Percentiles rank a stretch among this genome's conserved stretches.
Evolutionary conservation across 2,113 vertebrate species (phyloP).

Genomic region (Egretta garzetta): DNA sequence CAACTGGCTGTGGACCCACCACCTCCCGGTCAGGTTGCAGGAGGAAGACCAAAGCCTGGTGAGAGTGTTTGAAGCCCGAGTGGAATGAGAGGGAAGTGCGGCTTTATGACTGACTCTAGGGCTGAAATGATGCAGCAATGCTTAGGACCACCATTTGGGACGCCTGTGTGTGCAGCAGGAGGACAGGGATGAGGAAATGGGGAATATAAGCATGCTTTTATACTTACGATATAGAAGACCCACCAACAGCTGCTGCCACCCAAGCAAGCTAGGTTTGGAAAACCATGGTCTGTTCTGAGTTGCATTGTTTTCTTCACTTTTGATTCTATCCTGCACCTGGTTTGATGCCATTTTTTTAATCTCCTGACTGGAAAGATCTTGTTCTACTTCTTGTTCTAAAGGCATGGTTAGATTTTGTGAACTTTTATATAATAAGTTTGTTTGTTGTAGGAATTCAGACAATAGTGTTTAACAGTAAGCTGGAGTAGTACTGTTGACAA

Average conservation of each 20-base stretch:
- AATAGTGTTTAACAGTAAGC: not conserved
- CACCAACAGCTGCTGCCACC: not conserved
- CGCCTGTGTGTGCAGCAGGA: not conserved
- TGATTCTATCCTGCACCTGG: not conserved
- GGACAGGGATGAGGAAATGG: not conserved
- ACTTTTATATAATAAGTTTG: not conserved
- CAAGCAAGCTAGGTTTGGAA: not conserved
- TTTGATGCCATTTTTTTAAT: not conserved
- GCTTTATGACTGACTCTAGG: not conserved
- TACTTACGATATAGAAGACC: not conserved
- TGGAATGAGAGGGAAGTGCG: not conserved
- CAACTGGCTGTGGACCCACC: fast-evolving
- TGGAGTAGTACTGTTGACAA: not conserved
- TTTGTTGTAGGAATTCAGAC: not conserved
- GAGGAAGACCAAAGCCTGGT: not conserved
- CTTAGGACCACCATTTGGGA: not conserved
- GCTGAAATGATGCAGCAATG: not conserved
- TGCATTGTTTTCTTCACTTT: not conserved
- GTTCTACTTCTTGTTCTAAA: not conserved
- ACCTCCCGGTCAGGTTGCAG: not conserved
- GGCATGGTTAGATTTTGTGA: not conserved
- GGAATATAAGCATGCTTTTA: not conserved
- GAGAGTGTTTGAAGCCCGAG: not conserved
- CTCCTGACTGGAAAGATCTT: not conserved
- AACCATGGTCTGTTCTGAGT: fast-evolving